Evolutionary conservation across 2,797 vertebrate species (phyloP).

Genomic region (Amniataba percoides): DNA sequence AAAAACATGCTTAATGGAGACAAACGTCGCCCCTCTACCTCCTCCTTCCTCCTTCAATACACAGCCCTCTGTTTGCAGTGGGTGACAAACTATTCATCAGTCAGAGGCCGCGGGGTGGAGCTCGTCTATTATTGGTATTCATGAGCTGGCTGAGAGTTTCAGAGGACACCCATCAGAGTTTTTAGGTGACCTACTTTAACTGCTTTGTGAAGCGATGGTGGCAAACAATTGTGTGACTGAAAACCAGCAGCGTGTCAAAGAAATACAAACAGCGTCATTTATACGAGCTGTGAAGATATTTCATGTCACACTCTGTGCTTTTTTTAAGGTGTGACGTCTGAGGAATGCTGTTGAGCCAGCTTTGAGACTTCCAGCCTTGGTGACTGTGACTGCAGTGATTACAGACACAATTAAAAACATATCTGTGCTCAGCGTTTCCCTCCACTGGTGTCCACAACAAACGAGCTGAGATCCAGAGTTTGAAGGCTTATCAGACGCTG

Average conservation of each 20-base stretch:
- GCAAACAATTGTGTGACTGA: neutral
- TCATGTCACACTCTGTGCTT: too few species aligned
- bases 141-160: slow-evolving; percentile 39
- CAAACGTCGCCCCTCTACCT: neutral
- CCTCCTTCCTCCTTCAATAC: slow-evolving; percentile 16
- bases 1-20: slow-evolving; percentile 51
- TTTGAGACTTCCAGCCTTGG: neutral
- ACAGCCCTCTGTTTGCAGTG: slow-evolving; percentile 38
- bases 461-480: neutral
- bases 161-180: slow-evolving; percentile 12
- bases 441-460: neutral
- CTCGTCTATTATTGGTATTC: slow-evolving; percentile 56
- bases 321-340: neutral
- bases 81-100: slow-evolving; percentile 37
- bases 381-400: neutral
- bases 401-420: neutral
- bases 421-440: neutral
- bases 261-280: neutral
- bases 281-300: neutral
- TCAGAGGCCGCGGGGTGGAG: slow-evolving; percentile 24
- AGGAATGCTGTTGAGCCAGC: slow-evolving; percentile 42
- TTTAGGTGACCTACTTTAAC: slow-evolving; percentile 41
- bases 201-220: neutral
- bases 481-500: neutral
- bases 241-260: neutral